Evolutionary conservation across 2,888 invertebrate species (phyloP).

Genomic region (Lasioglossum marginatum): DNA sequence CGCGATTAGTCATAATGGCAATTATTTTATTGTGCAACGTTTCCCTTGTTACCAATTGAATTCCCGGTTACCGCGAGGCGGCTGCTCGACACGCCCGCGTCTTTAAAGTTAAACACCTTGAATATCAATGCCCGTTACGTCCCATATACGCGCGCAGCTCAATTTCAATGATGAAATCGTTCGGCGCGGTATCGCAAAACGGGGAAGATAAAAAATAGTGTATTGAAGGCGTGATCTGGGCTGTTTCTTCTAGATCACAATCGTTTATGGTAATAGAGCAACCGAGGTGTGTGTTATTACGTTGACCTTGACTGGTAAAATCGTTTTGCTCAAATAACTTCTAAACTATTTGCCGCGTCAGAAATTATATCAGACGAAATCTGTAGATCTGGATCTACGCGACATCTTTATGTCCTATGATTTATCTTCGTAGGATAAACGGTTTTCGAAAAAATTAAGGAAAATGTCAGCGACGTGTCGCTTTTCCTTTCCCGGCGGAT

Average conservation of each 20-base stretch:
- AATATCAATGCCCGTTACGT: conserved; percentile 41
- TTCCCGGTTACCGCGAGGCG: conserved; percentile 24
- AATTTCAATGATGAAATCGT: conserved; percentile 35
- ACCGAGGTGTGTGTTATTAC: conserved; percentile 12
- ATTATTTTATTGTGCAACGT: conserved; percentile 49
- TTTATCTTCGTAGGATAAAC: no score
- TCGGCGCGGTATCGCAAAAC: background rate
- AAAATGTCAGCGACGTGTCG: no score
- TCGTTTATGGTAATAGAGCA: background rate
- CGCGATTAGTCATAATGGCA: conserved; percentile 41
- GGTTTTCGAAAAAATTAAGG: no score
- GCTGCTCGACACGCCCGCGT: conserved; percentile 28
- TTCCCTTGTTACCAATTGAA: conserved; percentile 31
- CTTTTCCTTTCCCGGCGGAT: no score
- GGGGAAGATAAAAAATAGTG: background rate
- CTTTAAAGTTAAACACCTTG: conserved; percentile 35
- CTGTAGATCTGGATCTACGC: no score
- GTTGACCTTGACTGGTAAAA: background rate
- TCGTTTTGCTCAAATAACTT: no score
- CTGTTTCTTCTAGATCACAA: no score
- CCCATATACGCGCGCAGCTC: conserved; percentile 6
- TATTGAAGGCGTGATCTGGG: conserved; percentile 9
- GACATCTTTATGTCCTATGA: no score
- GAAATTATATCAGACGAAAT: no score
- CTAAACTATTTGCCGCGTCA: no score